phyloP scores from a whole-genome alignment of 1,140 invertebrate genomes.

The Pogonognathellus flavescens region DNA sequence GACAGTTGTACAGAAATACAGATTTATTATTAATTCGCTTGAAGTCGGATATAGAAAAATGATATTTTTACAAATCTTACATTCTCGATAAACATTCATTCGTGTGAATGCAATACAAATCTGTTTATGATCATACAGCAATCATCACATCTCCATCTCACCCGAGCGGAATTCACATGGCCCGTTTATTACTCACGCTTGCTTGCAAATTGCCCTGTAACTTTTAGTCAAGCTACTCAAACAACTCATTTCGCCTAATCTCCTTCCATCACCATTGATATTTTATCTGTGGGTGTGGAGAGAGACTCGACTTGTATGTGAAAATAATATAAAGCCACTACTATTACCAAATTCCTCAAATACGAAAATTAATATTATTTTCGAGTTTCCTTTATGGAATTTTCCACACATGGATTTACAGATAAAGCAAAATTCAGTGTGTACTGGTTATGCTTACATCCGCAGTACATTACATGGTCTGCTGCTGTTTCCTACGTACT shows the following conservation, averaged over 20 bases:
- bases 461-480: no score
- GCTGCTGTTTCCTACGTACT: no score
- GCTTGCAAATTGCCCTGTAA: not conserved
- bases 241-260: not conserved
- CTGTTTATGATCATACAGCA: conserved; percentile 7
- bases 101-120: not conserved
- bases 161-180: not conserved
- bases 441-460: no score
- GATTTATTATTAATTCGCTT: not conserved
- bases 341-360: no score
- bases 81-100: not conserved
- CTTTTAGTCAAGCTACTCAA: not conserved
- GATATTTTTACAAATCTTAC: conserved; percentile 14
- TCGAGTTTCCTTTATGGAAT: no score
- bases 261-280: not conserved
- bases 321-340: no score
- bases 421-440: no score
- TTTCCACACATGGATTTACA: no score
- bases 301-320: no score
- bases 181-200: not conserved
- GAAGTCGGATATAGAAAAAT: not conserved
- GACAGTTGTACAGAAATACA: not conserved
- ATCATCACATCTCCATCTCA: not conserved
- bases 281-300: no score
- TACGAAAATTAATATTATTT: no score